Conservation (phyloP, 2,888 invertebrate genomes). For the Amiota mariae region DNA sequence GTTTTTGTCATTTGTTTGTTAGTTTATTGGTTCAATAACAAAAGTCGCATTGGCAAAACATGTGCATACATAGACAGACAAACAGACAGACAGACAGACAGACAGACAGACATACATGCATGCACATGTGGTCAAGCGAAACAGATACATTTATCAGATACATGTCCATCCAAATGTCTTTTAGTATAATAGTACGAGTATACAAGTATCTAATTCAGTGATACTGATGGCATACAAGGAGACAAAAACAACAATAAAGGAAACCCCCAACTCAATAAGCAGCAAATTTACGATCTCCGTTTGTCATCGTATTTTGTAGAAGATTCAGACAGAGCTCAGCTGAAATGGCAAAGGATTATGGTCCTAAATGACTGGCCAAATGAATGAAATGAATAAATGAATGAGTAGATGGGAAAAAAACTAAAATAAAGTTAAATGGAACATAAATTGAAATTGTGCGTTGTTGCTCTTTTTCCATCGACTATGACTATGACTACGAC, state of each 20-base stretch:
- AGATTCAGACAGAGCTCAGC: background rate
- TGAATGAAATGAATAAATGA: no score
- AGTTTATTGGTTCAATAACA: background rate
- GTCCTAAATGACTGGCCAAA: background rate
- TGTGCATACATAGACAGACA: constrained; percentile 18
- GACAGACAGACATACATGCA: no score
- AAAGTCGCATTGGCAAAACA: no score
- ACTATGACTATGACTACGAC: background rate
- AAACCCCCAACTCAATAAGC: constrained; percentile 5
- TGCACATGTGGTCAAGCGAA: constrained; percentile 13
- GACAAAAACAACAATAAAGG: constrained; percentile 20
- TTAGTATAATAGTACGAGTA: no score
- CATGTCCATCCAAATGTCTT: no score
- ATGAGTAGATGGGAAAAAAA: no score
- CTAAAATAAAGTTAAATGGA: no score
- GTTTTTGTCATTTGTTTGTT: constrained; percentile 6
- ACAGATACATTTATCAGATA: no score
- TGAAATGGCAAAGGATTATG: constrained; percentile 8
- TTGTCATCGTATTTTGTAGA: constrained; percentile 17
- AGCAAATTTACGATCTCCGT: constrained; percentile 20
- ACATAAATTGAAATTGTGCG: constrained; percentile 7
- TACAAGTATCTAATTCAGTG: no score
- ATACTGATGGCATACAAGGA: no score
- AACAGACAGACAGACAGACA: no score
- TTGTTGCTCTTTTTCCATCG: background rate